Base-by-base conservation (phyloP, 2,888 invertebrate genomes). In the Muschampia plurimacula region DNA sequence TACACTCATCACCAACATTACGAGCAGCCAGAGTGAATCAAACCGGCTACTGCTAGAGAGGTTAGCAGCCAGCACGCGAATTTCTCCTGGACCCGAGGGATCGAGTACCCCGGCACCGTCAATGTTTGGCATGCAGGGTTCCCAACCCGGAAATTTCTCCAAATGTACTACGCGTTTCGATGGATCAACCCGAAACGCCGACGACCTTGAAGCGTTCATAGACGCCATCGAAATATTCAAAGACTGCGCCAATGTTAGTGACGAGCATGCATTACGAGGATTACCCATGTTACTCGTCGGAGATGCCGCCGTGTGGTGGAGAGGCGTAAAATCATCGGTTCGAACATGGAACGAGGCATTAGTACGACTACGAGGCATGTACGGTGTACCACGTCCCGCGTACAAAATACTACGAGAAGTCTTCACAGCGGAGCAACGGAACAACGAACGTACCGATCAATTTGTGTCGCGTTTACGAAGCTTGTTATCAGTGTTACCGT, bases 261-360 rank as follows among this genome's bases (percentile, higher is more conserved):
- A 78, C 52, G 74, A 73, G 15, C 72, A 77, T 60, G 76, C 75
- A 5, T 46, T 77, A 7, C 67, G 74, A 12, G 77, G 75, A 2
- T 39, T 77, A 5, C 74, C 74, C 10, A 77, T 77, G 75, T 66
- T 75, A 10, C 63, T 77, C 9, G 52, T 13, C 46, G 77, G 73
- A 0, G 60, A 75, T 7, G 76, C 74, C 0, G 75, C 75, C n/a
- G 63, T 72, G n/a, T 75, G 77, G 75, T 75, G 63, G 66, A 57
- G 60, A 46, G 75, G 75, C 2, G 73, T 66, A 1, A 65, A 69
- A 22, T n/a, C 15, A 6, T 32, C 55, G 6, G 62, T 72, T 7
- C 15, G 46, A 8, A 62, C 67, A 6, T 77, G 63, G 63, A 22
- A 12, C 9, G 63, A 63, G 9, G 63, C 63, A 5, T 15, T 63